A percentile compares a stretch with the other conserved stretches of the same genome.
phyloP scores from a whole-genome alignment of 2,888 invertebrate genomes.

The Drosophila buzzatii region DNA sequence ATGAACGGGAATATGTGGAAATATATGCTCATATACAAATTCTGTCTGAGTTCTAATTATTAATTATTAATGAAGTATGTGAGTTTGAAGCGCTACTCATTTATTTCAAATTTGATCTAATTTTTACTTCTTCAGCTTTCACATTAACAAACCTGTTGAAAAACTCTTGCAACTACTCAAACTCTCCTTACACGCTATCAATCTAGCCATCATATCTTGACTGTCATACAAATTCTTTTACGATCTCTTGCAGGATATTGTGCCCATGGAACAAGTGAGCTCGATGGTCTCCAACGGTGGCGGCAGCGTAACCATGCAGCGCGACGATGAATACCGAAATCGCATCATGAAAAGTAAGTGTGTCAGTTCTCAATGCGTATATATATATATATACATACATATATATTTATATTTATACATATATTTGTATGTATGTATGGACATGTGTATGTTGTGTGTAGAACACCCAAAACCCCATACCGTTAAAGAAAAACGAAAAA shows the following conservation, averaged over 20 bases:
- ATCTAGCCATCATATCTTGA: background rate
- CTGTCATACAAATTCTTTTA: background rate
- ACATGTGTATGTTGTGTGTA: slow-evolving; percentile 30
- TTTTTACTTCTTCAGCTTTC: too few species aligned
- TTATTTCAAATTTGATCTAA: too few species aligned
- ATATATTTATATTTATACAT: background rate
- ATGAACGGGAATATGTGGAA: background rate
- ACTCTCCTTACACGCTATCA: too few species aligned
- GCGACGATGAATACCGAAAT: slow-evolving; percentile 85
- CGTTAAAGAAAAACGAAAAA: background rate
- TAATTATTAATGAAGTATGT: too few species aligned
- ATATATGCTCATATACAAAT: background rate
- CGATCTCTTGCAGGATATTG: slow-evolving; percentile 82
- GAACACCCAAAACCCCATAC: slow-evolving; percentile 11
- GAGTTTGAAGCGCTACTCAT: too few species aligned
- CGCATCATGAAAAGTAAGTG: slow-evolving; percentile 85
- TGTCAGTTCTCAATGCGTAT: slow-evolving; percentile 51
- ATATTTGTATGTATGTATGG: background rate
- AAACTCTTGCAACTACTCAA: too few species aligned
- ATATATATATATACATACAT: background rate
- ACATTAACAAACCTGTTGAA: too few species aligned
- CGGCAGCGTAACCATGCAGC: slow-evolving; percentile 84
- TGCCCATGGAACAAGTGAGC: slow-evolving; percentile 85
- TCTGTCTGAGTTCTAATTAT: too few species aligned
- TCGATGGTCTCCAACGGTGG: slow-evolving; percentile 85